These are phyloP conservation scores for Idaea aversata DNA, from an alignment of 2,888 invertebrate species.

Conservation along the genomic window DNA sequence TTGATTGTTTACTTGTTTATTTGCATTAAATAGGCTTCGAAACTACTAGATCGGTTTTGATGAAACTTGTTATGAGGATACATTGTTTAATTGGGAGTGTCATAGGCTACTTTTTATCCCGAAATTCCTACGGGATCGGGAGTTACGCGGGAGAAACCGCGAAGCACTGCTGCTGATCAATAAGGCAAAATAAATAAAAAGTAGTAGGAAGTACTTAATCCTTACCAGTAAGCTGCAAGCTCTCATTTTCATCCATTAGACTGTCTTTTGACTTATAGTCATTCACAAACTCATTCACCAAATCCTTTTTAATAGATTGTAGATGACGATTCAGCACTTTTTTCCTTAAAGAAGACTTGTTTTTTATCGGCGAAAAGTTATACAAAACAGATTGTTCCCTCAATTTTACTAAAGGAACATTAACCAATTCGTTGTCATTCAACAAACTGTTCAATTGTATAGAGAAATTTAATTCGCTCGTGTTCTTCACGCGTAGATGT, in stretches of 20 bases:
- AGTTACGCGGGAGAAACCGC: too few species aligned
- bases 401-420: conserved; percentile 29
- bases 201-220: neutral
- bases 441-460: conserved; percentile 61
- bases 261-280: conserved; percentile 34
- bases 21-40: too few species aligned
- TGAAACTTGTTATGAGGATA: too few species aligned
- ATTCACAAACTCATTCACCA: conserved; percentile 22
- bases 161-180: too few species aligned
- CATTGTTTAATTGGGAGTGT: too few species aligned
- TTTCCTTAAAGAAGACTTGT: conserved; percentile 58
- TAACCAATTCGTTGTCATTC: conserved; percentile 29
- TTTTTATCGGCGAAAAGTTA: conserved; percentile 54
- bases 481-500: conserved; percentile 49
- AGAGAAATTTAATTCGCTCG: conserved; percentile 62
- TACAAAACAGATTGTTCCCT: conserved; percentile 56
- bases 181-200: too few species aligned
- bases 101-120: too few species aligned
- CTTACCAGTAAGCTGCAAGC: conserved; percentile 68
- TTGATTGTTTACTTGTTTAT: too few species aligned
- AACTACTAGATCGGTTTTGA: too few species aligned
- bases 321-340: conserved; percentile 52
- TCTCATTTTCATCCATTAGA: conserved; percentile 54
- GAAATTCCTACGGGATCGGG: too few species aligned
- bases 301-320: conserved; percentile 30